Evolutionary conservation across 2,113 vertebrate genomes (phyloP).

Genomic region (Talpa occidentalis): DNA sequence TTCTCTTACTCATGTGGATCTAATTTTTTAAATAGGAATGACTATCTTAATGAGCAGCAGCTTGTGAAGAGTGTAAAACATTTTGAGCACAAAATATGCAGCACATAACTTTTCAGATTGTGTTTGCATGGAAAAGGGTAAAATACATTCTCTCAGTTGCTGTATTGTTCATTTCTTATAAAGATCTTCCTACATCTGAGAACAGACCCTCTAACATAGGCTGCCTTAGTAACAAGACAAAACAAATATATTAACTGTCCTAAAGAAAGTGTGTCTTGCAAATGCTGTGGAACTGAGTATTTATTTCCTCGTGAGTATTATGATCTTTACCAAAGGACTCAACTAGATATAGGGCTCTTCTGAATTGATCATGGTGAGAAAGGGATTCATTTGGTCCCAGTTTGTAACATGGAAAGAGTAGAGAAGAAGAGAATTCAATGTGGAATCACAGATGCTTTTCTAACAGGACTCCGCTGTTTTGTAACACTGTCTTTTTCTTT

Average conservation of each 20-base stretch:
- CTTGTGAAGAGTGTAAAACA: conserved; percentile 79
- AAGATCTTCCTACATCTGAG: conserved; percentile 81
- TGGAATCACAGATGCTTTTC: conserved; percentile 85
- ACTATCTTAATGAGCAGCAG: conserved; percentile 78
- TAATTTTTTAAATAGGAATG: conserved; percentile 81
- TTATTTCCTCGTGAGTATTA: conserved; percentile 91
- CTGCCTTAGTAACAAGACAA: conserved; percentile 88
- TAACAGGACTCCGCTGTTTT: conserved; percentile 87
- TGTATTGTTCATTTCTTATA: conserved; percentile 71
- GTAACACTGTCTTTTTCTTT: conserved; percentile 85
- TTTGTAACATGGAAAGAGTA: conserved; percentile 78
- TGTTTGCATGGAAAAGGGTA: conserved; percentile 82
- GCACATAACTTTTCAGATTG: conserved; percentile 80
- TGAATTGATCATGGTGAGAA: conserved; percentile 79
- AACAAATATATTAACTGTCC: conserved; percentile 86
- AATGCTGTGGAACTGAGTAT: conserved; percentile 87
- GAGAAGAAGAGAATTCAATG: conserved; percentile 77
- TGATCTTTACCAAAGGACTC: conserved; percentile 93
- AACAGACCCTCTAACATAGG: conserved; percentile 85
- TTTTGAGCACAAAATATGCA: conserved; percentile 85
- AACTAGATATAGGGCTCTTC: conserved; percentile 83
- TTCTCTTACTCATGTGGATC: conserved; percentile 73
- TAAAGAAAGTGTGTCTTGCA: conserved; percentile 84
- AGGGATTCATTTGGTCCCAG: conserved; percentile 76
- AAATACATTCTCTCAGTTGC: conserved; percentile 70